phyloP scores from a whole-genome alignment of 1,140 invertebrate genomes.

The Euglossa dilemma region DNA sequence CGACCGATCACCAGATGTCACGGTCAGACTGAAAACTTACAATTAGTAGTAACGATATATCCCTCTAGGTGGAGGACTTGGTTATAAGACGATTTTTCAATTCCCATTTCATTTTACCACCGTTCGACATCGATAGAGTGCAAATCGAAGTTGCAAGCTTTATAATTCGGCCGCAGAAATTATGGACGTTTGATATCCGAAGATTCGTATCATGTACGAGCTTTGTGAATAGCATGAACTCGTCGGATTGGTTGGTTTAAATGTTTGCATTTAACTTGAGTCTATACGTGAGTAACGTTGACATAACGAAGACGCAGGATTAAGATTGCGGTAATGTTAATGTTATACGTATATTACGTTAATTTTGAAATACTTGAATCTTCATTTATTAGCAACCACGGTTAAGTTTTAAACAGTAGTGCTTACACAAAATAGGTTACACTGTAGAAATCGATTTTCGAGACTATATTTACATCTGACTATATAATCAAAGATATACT shows the following conservation, averaged over 20 bases:
- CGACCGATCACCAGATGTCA: conserved; percentile 38
- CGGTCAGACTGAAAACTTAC: conserved; percentile 33
- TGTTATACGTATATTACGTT: no score
- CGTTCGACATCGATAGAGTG: not conserved
- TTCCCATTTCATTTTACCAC: conserved; percentile 24
- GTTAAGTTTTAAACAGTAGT: no score
- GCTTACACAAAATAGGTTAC: no score
- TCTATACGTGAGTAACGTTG: no score
- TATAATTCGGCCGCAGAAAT: not conserved
- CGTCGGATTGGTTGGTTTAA: not conserved
- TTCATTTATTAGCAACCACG: no score
- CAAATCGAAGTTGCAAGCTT: not conserved
- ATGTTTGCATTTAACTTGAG: not conserved
- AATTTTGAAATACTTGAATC: no score
- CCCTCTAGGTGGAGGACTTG: not conserved
- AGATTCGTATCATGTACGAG: not conserved
- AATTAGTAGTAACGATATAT: not conserved
- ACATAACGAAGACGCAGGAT: no score
- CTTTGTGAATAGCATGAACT: no score
- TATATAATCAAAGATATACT: no score
- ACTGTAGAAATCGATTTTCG: no score
- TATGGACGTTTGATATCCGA: not conserved
- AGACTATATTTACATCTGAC: no score
- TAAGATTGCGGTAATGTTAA: no score
- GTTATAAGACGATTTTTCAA: conserved; percentile 28